Evolutionary conservation across 2,113 vertebrate species (phyloP).

Genomic region (Chrysemys picta): DNA sequence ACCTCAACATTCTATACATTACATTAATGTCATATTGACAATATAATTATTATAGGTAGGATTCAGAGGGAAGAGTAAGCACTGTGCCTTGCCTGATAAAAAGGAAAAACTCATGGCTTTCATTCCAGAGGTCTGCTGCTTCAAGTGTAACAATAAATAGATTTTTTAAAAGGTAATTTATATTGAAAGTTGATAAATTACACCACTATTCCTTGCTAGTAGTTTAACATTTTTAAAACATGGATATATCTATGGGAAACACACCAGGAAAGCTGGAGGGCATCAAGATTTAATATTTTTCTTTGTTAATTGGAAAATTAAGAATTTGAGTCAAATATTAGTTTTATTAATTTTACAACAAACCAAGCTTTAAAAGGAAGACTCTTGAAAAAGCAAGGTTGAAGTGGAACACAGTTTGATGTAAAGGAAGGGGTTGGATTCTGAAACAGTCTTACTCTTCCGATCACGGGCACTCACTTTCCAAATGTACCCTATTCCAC

Average conservation of each 20-base stretch:
- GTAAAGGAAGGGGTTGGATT: not conserved
- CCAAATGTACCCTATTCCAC: not conserved
- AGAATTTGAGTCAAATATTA: not conserved
- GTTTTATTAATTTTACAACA: not conserved
- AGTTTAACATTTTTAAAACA: not conserved
- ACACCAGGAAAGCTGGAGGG: not conserved
- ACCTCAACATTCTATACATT: constrained; percentile 1
- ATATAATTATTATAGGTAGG: not conserved
- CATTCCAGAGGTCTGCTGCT: not conserved
- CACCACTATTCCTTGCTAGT: not conserved
- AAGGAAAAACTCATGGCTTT: not conserved
- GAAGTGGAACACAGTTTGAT: not conserved
- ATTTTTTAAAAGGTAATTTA: not conserved
- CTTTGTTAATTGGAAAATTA: not conserved
- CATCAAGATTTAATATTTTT: not conserved
- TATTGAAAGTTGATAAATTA: not conserved
- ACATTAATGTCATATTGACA: constrained; percentile 10
- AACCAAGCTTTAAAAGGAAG: not conserved
- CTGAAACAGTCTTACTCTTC: not conserved
- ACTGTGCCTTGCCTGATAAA: not conserved
- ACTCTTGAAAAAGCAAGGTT: not conserved
- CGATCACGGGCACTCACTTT: not conserved
- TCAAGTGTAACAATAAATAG: not conserved
- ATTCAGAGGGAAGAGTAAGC: not conserved
- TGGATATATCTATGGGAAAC: not conserved